These are phyloP conservation scores for Tapirus terrestris DNA, from an alignment of 2,113 vertebrate species.

Conservation along the genomic window DNA sequence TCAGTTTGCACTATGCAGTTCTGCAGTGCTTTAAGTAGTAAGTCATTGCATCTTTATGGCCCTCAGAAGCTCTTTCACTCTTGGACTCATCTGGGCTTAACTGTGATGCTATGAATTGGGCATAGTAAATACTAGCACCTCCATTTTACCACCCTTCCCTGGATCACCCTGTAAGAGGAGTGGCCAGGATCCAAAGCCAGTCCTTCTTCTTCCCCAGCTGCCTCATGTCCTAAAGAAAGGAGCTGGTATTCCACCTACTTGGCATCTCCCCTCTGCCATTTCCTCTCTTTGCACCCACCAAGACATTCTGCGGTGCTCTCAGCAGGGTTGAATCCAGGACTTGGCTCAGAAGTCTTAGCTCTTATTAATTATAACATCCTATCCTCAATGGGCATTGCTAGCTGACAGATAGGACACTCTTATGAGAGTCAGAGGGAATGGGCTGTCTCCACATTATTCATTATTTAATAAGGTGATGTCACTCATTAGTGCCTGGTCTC, in stretches of 20 bases:
- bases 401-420: background rate
- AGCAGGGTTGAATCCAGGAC: too few species aligned
- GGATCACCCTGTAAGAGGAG: background rate
- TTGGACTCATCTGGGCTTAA: background rate
- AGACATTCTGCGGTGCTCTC: background rate
- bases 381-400: too few species aligned
- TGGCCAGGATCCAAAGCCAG: background rate
- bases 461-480: background rate
- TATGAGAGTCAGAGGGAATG: background rate
- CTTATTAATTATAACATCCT: background rate
- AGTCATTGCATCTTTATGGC: background rate
- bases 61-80: background rate
- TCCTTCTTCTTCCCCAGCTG: background rate
- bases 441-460: background rate
- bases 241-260: background rate
- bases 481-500: background rate
- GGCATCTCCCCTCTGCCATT: background rate
- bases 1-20: background rate
- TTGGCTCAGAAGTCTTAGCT: background rate
- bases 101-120: background rate
- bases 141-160: too few species aligned
- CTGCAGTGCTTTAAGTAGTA: too few species aligned
- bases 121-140: too few species aligned
- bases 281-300: background rate
- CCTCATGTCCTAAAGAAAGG: accelerated